Conservation (phyloP, 2,113 vertebrate genomes). For the Larimichthys polyactis region DNA sequence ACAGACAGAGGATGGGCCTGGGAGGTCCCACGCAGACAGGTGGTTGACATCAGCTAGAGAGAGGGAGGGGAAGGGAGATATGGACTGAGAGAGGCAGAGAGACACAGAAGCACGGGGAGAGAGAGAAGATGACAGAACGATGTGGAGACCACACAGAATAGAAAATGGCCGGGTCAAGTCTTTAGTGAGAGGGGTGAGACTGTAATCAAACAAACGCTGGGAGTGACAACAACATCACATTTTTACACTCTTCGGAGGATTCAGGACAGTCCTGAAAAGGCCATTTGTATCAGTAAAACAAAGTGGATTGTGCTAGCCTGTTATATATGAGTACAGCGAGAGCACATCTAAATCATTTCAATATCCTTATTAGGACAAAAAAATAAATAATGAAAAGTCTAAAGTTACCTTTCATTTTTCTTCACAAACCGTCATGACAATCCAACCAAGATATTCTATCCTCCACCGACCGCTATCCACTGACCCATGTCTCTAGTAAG, state of each 20-base stretch:
- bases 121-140: slow-evolving; percentile 66
- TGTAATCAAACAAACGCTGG: slow-evolving; percentile 44
- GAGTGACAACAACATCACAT: slow-evolving; percentile 30
- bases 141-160: slow-evolving; percentile 78
- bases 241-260: slow-evolving; percentile 11
- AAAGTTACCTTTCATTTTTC: not conserved
- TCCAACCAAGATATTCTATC: not conserved
- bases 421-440: not conserved
- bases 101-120: slow-evolving; percentile 44
- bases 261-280: slow-evolving; percentile 4
- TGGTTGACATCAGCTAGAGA: slow-evolving; percentile 75
- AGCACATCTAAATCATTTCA: not conserved
- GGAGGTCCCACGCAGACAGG: slow-evolving; percentile 82
- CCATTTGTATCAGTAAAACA: not conserved
- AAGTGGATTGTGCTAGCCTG: not conserved
- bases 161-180: slow-evolving; percentile 63
- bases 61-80: slow-evolving; percentile 22
- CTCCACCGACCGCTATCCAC: too few relatives aligned
- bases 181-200: slow-evolving; percentile 53
- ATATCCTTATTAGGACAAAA: not conserved
- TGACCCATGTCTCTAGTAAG: too few relatives aligned
- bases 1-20: slow-evolving; percentile 77
- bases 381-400: not conserved
- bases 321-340: not conserved
- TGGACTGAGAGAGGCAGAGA: slow-evolving; percentile 32